phyloP scores from a whole-genome alignment of 2,888 invertebrate species.

The Cepaea hortensis region DNA sequence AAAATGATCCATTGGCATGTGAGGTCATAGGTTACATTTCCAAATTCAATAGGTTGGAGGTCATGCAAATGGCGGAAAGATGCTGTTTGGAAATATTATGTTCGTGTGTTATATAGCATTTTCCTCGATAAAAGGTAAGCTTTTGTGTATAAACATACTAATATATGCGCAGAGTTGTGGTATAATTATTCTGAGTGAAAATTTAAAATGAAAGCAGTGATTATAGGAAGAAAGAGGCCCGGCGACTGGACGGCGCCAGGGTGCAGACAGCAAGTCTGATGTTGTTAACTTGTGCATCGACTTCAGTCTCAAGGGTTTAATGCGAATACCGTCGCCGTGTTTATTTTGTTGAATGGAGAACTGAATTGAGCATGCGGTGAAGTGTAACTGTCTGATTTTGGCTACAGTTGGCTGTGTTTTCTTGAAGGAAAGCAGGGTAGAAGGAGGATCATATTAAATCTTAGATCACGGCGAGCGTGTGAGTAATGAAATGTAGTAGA shows the following conservation, averaged over 20 bases:
- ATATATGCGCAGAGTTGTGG: background rate
- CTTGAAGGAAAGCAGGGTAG: too few relatives aligned
- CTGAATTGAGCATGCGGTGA: too few relatives aligned
- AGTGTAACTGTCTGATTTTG: too few relatives aligned
- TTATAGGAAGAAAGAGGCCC: background rate
- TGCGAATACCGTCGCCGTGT: too few relatives aligned
- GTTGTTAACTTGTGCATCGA: too few relatives aligned
- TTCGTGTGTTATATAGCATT: background rate
- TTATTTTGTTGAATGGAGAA: too few relatives aligned
- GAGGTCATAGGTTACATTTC: conserved; percentile 13
- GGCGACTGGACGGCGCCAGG: conserved; percentile 9
- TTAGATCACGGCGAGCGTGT: too few relatives aligned
- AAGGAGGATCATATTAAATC: too few relatives aligned
- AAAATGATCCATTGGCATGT: background rate
- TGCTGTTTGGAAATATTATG: background rate
- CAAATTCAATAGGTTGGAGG: conserved; percentile 20
- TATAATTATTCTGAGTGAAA: background rate
- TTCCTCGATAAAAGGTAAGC: background rate
- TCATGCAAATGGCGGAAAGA: conserved; percentile 25
- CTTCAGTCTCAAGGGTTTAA: too few relatives aligned
- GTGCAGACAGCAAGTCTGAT: too few relatives aligned
- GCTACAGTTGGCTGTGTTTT: too few relatives aligned
- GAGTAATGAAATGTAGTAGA: too few relatives aligned
- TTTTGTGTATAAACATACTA: background rate
- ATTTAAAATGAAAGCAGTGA: background rate